Percentiles rank a stretch among this genome's conserved stretches.
Evolutionary conservation across 2,113 vertebrate species (phyloP).

Genomic region (Xyliphius kryptos): DNA sequence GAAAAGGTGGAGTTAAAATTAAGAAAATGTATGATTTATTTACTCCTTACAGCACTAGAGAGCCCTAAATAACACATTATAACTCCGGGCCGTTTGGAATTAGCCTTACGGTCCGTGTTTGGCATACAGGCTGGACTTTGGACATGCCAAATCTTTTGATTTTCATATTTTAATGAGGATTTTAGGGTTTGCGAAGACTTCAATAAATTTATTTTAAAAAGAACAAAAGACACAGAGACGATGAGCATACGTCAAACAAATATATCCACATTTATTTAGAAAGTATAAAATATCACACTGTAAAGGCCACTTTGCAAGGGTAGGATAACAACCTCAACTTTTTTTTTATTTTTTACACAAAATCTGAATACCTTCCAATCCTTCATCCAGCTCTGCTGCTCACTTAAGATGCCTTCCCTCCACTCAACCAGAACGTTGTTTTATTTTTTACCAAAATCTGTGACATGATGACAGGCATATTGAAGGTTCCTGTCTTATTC

Average conservation of each 20-base stretch:
- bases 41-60: too few relatives aligned
- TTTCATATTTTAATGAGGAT: too few relatives aligned
- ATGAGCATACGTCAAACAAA: slow-evolving; percentile 62
- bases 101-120: too few relatives aligned
- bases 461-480: slow-evolving; percentile 57
- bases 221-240: slow-evolving; percentile 33
- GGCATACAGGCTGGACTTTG: too few relatives aligned
- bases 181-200: background rate
- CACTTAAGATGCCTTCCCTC: slow-evolving; percentile 55
- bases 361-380: slow-evolving; percentile 53
- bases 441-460: slow-evolving; percentile 64
- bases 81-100: too few relatives aligned
- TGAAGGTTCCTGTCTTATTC: slow-evolving; percentile 56
- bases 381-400: slow-evolving; percentile 59
- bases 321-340: slow-evolving; percentile 63
- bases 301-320: slow-evolving; percentile 75
- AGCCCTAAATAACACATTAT: too few relatives aligned
- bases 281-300: slow-evolving; percentile 78
- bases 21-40: too few relatives aligned
- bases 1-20: too few relatives aligned
- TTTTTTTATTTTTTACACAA: slow-evolving; percentile 56
- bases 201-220: background rate
- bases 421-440: slow-evolving; percentile 63
- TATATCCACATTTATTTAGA: slow-evolving; percentile 77
- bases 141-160: too few relatives aligned